Base-by-base conservation (phyloP, 2,113 vertebrate genomes). In the Todiramphus chloris region DNA sequence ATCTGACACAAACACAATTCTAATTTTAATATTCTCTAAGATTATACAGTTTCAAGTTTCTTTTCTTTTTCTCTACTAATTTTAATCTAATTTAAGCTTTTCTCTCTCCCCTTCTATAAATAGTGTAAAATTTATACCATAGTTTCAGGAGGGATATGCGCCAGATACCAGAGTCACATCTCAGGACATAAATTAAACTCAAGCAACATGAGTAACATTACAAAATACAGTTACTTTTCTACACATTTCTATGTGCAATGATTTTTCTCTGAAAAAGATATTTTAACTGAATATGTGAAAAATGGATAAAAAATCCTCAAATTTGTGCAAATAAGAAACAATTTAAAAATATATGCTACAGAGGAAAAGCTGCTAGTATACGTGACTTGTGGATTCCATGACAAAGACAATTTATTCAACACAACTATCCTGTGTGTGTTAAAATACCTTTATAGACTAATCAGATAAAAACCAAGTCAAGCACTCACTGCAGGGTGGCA, bases 1-100 rank as follows among this genome's bases (percentile, higher is more conserved):
- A 95, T 69, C 21, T 69, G 48, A 96, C 62, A 82, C 31, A 89
- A 96, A 83, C 25, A 31, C 39, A 87, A 64, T 90, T 89, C 39
- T 19, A 83, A 84, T 37, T 90, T 95, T 60, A 90, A 88, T 77
- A 80, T 69, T 91, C 24, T 37, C 79, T 63, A 87, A 81, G 35
- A 87, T 41, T 43, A 72, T 9, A 84, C 18, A 48, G 33, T 87
- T 78, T 87, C 58, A 50, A 33, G 9, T 58, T 88, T 64, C 8
- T 86, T 83, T 77, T 78, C 4, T 70, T 91, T 76, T 97, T 77
- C 56, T 74, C n/a, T 44, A 41, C 18, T 72, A 24, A 8, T 25
- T 66, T 77, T 87, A 78, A 81, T 41, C 6, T 93, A 75, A 82
- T 35, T 59, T 33, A 69, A 69, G 14, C 16, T 84, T 69, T 23